Evolutionary conservation across 2,797 vertebrate genomes (phyloP), one percentile per base, ranked within the genome.

Genomic region (Fistularia tabacaria): DNA sequence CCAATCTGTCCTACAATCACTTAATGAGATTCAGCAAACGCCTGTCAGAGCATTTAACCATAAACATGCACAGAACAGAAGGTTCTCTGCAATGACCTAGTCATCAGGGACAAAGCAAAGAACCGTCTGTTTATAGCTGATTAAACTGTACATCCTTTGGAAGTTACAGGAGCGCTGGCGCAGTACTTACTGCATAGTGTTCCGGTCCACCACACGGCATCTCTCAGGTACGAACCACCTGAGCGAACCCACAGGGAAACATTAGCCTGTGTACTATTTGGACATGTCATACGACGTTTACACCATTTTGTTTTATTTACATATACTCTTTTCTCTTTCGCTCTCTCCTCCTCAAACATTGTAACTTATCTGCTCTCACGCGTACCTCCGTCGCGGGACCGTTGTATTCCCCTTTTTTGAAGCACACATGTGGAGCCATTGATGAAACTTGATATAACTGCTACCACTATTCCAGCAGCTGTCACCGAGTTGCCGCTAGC

Each of bases 361-460:
- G 45, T 6, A 14, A 6, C 1, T 14, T 14, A 36, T 44, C 6
- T 10, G 6, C 3, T 36, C 9, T 9, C 14, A 14, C 39, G 13
- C 13, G 36, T 92, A 94, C 96, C 95, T 94, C 87, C 83, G 50
- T 86, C 84, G 14, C 91, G 92, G 45, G 94, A 93, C 54, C 93
- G 91, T 57, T 96, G 82, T 73, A 98, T 98, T 39, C 95, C 95
- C 57, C 95, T 98, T 80, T 94, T 97, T 75, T 98, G 95, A 41
- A 98, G 89, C 62, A 96, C 95, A 83, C 96, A 98, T 11, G 95
- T 96, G 63, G 94, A 97, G 12, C 95, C 96, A 70, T 97, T 98
- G 73, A 98, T 92, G 57, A 97, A 87, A 86, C 96, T 98, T 15
- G 95, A 94, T 14, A 93, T 78, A 3, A 98, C 89, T 1, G 95